Evolutionary conservation across 53 echinoderm and acorn worm species (phyloP).

Genomic region (Patiria pectinifera): DNA sequence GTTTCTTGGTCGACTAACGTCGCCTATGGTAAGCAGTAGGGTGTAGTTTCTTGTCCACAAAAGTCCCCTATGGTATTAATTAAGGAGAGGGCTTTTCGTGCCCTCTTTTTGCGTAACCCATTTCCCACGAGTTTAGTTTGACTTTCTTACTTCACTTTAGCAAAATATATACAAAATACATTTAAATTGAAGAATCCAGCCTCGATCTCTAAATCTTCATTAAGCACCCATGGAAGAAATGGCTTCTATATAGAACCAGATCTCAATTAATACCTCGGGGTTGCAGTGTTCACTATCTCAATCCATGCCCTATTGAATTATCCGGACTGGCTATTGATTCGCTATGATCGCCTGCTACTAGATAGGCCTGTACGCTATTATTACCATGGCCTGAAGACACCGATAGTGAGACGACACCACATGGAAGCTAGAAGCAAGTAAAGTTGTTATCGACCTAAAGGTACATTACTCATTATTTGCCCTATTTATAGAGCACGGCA

Average conservation of each 20-base stretch:
- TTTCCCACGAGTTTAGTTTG: too few species aligned
- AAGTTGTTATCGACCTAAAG: constrained; percentile 43
- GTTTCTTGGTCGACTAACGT: too few species aligned
- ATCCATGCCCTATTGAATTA: background rate
- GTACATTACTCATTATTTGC: constrained; percentile 43
- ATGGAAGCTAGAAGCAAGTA: constrained; percentile 41
- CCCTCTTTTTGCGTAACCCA: too few species aligned
- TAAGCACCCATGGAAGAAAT: too few species aligned
- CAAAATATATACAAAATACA: too few species aligned
- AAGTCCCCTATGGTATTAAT: too few species aligned
- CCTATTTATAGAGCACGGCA: constrained; percentile 37
- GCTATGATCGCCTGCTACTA: constrained; percentile 2
- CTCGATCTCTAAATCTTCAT: too few species aligned
- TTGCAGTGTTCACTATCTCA: background rate
- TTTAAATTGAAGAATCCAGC: too few species aligned
- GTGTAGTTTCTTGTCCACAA: too few species aligned
- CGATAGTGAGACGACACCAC: background rate
- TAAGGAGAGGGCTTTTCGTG: too few species aligned
- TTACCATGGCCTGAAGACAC: background rate
- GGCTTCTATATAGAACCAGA: background rate
- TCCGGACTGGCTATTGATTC: constrained; percentile 8
- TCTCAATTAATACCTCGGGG: background rate
- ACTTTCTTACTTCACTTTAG: too few species aligned
- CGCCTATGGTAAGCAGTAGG: too few species aligned
- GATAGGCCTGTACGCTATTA: background rate